Evolutionary conservation across 1,140 invertebrate genomes (phyloP), one percentile per base, ranked within the genome.

Genomic region (Cydia splendana): DNA sequence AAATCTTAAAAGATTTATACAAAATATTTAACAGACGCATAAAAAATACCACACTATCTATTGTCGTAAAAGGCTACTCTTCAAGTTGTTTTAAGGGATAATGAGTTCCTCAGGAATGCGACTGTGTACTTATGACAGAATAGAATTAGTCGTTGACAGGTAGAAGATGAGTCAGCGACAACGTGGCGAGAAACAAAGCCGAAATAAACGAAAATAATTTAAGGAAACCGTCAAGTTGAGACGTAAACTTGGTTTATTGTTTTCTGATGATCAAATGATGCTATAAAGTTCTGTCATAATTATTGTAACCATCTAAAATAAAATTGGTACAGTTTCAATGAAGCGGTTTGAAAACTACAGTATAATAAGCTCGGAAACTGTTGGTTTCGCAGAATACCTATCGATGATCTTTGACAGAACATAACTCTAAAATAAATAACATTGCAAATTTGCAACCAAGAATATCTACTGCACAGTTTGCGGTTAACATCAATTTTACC

Each of bases 31-130:
- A 24, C 57, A 18, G n/a, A 62, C 57, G 15, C 9, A 53, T 51
- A 28, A 53, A 53, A 53, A 48, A 74, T 74, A 51, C 20, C 13
- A 20, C n/a, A 9, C 20, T 62, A 62, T 24, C 48, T 24, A 74
- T 48, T 74, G 48, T 53, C 42, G 73, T 74, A 74, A 74, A 74
- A 42, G 67, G 38, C 34, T 34, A 75, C 83, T 84, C 87, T 87
- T 81, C 81, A 87, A 84, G 84, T 77, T 85, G 84, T 86, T 87
- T 87, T 89, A 89, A 85, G 74, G 79, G 79, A 82, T 89, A 90
- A 89, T 90, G 85, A 91, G 84, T 83, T 83, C 85, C 79, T 79
- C 77, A 82, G 79, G 84, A 84, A 85, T 87, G 82, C 88, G 83
- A 18, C 57, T 18, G 88, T 86, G 88, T 86, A 78, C 77, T 79